These are phyloP conservation scores for Rousettus leschenaultii DNA, from an alignment of 2,113 vertebrate genomes.

Conservation along the genomic window DNA sequence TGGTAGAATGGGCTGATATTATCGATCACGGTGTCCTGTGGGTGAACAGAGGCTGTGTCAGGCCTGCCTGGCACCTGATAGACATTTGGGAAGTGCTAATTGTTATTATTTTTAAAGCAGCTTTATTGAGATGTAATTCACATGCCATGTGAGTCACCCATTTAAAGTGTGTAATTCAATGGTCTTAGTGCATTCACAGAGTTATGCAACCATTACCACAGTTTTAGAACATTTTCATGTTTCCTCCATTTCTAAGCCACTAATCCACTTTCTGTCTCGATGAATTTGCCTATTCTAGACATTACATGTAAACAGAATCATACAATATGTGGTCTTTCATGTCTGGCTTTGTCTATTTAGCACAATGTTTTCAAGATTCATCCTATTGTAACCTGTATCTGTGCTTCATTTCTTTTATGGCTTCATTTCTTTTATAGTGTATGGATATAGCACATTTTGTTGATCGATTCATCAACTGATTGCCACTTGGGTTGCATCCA, in stretches of 20 bases:
- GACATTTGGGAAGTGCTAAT: neutral
- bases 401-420: neutral
- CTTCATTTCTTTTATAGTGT: neutral
- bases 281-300: neutral
- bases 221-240: neutral
- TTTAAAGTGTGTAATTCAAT: neutral
- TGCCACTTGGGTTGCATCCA: neutral
- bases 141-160: too few relatives aligned
- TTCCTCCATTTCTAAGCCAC: neutral
- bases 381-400: neutral
- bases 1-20: too few relatives aligned
- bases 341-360: neutral
- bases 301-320: neutral
- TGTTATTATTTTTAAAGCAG: neutral
- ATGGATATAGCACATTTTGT: neutral
- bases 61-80: neutral
- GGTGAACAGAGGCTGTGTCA: neutral
- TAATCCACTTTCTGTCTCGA: neutral
- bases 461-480: neutral
- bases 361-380: neutral
- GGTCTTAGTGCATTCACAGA: neutral
- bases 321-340: neutral
- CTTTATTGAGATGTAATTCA: neutral
- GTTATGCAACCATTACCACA: neutral
- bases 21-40: neutral